Evolutionary conservation across 2,113 vertebrate genomes (phyloP), one percentile per base, ranked within the genome.

Genomic region (Rhea americana): DNA sequence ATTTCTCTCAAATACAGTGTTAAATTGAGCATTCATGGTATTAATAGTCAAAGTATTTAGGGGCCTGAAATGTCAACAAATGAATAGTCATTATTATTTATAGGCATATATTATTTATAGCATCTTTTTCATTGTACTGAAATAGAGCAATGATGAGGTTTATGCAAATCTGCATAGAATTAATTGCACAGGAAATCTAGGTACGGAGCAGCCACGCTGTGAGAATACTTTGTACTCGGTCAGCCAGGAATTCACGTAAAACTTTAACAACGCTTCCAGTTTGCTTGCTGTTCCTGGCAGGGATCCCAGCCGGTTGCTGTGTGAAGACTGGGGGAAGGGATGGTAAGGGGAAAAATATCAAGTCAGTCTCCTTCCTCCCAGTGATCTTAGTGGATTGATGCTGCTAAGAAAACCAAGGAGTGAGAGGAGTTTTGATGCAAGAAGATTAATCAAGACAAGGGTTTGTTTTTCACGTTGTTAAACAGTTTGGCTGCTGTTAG

Each of bases 181-280:
- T 72, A 94, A 72, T 22, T 3, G 5, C 9, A 5, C 5, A 17
- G 32, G 41, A n/a, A 55, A 55, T 24, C 11, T 10, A 63, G 47
- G 20, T 56, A 66, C 76, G 65, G 35, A 25, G 59, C 24, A 67
- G 43, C 53, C 14, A 1, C 9, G 15, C 7, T 26, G 9, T 78
- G 63, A 82, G 75, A 88, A 43, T 21, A 89, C 94, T 96, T 96
- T 95, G 88, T 94, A 24, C 88, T 94, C 37, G 11, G 19, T 16
- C 62, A 2, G 62, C 39, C 74, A 65, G 80, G 82, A 92, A 79
- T 92, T 68, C 10, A 2, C 24, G 18, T 39, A 20, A 87, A 90
- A 74, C 14, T 17, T 48, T 53, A 58, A 28, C 1, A 6, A 28
- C 13, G 0, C 37, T 71, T 88, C 30, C 79, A 20, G 28, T 75